Evolutionary conservation across 2,113 vertebrate genomes (phyloP).

Genomic region (Cynopterus brachyotis): DNA sequence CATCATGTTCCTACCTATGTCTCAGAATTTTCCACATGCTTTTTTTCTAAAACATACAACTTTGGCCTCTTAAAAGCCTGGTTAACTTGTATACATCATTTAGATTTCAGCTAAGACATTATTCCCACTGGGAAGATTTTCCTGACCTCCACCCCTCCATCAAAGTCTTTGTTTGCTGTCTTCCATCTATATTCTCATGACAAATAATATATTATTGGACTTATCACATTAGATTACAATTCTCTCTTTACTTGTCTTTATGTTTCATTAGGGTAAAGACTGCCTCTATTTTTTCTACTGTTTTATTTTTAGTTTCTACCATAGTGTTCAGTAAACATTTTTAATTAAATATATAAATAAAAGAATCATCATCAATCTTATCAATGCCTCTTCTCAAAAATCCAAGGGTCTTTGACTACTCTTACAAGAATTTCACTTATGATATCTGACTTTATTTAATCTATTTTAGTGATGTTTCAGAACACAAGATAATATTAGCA

Average conservation of each 20-base stretch:
- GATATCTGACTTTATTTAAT: neutral
- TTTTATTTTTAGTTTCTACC: neutral
- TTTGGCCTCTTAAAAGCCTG: neutral
- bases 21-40: neutral
- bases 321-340: neutral
- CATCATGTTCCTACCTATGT: neutral
- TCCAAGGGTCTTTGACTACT: neutral
- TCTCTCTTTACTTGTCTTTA: neutral
- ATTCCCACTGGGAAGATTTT: neutral
- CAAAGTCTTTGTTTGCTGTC: neutral
- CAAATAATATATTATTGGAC: neutral
- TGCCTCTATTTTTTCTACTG: neutral
- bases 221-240: neutral
- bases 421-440: neutral
- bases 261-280: neutral
- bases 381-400: constrained; percentile 42
- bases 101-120: neutral
- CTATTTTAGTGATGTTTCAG: constrained; percentile 5
- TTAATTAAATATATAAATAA: constrained; percentile 11
- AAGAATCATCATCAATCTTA: neutral
- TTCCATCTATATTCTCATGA: neutral
- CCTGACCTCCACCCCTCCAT: neutral
- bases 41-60: neutral
- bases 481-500: neutral
- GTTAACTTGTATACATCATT: neutral